Conservation (phyloP, 2,888 invertebrate species). For the Siphonodentalium dalli region DNA sequence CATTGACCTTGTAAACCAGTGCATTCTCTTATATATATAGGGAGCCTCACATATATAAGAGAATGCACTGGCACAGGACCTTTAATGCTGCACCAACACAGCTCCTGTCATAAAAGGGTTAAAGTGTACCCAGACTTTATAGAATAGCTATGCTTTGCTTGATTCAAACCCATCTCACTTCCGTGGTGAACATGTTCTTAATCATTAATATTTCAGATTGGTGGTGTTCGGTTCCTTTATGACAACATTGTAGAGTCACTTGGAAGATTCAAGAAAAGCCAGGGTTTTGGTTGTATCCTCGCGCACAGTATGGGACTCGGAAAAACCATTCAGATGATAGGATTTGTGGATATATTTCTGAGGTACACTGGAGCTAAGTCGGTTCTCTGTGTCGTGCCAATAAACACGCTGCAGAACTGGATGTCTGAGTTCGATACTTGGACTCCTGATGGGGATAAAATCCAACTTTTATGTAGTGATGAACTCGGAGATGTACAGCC, state of each 20-base stretch:
- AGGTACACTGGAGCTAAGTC: constrained; percentile 86
- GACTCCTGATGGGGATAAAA: constrained; percentile 73
- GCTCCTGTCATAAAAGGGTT: too few relatives aligned
- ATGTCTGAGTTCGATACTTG: constrained; percentile 96
- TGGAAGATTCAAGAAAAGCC: constrained; percentile 82
- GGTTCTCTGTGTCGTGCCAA: constrained; percentile 96
- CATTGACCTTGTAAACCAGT: too few relatives aligned
- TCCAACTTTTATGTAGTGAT: too few relatives aligned
- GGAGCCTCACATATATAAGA: too few relatives aligned
- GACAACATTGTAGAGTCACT: constrained; percentile 96
- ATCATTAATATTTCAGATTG: constrained; percentile 72
- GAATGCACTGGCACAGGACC: too few relatives aligned
- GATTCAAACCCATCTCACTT: neutral
- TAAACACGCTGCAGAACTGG: constrained; percentile 99
- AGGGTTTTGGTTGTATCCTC: constrained; percentile 95
- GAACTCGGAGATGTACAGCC: constrained; percentile 69
- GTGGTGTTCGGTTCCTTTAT: constrained; percentile 92
- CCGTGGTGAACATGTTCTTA: too few relatives aligned
- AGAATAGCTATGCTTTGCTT: too few relatives aligned
- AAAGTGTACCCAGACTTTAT: too few relatives aligned
- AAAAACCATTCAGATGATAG: constrained; percentile 92
- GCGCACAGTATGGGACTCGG: constrained; percentile 99
- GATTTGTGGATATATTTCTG: constrained; percentile 95
- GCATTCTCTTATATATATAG: too few relatives aligned
- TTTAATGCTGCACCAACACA: too few relatives aligned